Base-by-base conservation (phyloP, 2,797 vertebrate species). In the Danio kyathit region DNA sequence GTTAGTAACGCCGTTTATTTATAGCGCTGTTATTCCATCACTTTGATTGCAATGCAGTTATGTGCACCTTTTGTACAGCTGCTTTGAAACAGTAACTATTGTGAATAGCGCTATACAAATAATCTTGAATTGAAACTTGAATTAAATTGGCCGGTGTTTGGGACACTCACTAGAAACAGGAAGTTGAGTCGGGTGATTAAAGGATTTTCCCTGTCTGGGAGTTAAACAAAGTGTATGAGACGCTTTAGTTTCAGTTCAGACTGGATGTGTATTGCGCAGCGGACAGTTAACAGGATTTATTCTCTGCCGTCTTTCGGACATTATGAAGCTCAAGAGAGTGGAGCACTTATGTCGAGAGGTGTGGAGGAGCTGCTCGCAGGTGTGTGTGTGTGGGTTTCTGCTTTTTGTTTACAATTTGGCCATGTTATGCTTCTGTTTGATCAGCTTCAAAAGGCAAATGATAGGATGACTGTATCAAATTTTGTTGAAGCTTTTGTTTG, bases 321-420 rank as follows among this genome's bases (percentile, higher is more conserved):
- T 80, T 88, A 95, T 95, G 94, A 95, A 92, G 91, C 90, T 95
- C 81, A 92, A 94, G 88, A 91, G 91, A 75, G 82, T 92, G 88
- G 89, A 92, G 86, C 82, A 80, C 76, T 88, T 93, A 13, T 94
- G 93, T 85, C 90, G 87, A 87, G 90, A 93, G 78, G 79, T 91
- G 84, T 94, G 93, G 91, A 94, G 81, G 83, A 94, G 93, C 90
- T 95, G 92, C 87, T 90, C 92, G 65, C 92, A 95, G 93, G 94
- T 94, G 80, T 86, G 91, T 83, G 69, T 70, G 64, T 76, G 60
- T 46, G 38, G 29, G 29, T 29, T 29, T 29, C 29, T 29, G 29
- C 29, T 29, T 29, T 29, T 29, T 29, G 29, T 29, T 29, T 29
- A 29, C 29, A 29, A 29, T 1, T 29, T 29, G 29, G 29, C 29